Evolutionary conservation across 1,140 invertebrate species (phyloP), one percentile per base, ranked within the genome.

Genomic region (Lerema accius): DNA sequence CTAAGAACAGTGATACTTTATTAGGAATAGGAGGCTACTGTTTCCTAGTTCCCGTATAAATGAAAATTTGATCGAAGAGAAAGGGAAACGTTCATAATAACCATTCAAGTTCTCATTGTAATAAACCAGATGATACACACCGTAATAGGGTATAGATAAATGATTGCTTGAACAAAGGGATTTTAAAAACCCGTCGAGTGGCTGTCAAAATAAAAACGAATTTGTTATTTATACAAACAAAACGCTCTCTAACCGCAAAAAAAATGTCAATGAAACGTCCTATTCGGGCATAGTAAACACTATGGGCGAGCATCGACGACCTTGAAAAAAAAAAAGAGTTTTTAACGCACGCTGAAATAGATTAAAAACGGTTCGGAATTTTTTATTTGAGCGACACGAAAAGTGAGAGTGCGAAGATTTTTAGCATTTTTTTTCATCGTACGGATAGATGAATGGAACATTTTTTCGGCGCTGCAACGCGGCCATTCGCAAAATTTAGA

Each of bases 371-470:
- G 56, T 59, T 61, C 43, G 71, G 56, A 71, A 74, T 78, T 78
- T 78, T 78, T 76, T 77, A 78, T 76, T 78, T 73, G 76, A 78
- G 67, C 71, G 76, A 77, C 77, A 70, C 40, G 62, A 73, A 76
- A 77, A 80, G 73, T 60, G 80, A 82, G 63, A 80, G 80, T 80
- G 73, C 61, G 61, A 71, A 72, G 71, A 80, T 78, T 81, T 80
- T 80, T 75, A 73, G 69, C 74, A 62, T 78, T 76, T 81, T 78
- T 82, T 66, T 66, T 53, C 55, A 65, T 64, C 67, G 69, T 60
- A 48, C 67, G 63, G 59, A 69, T 69, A 71, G 75, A 75, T 80
- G 77, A 80, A 80, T 80, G 77, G 58, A 65, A 77, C 72, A 75
- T 73, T 80, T 79, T 77, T 80, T 77, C 69, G 74, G 71, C 61